phyloP scores from a whole-genome alignment of 2,797 vertebrate species.

The Prionace glauca region DNA sequence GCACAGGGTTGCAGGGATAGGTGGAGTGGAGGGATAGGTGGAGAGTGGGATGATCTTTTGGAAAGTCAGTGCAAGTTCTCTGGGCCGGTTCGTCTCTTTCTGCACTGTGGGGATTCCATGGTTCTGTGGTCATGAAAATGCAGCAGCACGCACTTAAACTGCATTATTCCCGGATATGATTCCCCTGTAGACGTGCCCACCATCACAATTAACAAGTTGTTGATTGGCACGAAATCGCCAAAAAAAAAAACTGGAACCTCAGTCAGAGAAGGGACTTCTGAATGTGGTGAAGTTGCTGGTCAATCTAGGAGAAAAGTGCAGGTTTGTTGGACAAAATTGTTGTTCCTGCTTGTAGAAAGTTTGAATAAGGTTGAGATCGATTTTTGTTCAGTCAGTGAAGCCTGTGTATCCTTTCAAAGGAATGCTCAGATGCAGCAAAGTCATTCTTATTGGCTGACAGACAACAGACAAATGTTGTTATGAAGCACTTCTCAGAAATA shows the following conservation, averaged over 20 bases:
- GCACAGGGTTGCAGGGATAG: too few species aligned
- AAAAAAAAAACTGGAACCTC: background rate
- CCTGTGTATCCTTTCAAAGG: background rate
- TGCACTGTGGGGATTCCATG: too few species aligned
- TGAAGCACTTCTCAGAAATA: background rate
- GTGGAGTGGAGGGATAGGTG: too few species aligned
- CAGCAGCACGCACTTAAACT: background rate
- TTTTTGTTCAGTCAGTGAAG: background rate
- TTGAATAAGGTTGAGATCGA: background rate
- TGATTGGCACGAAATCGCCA: background rate
- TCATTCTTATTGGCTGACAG: background rate
- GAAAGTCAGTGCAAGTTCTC: too few species aligned
- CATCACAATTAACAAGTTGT: background rate
- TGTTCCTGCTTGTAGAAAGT: background rate
- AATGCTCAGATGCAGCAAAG: background rate
- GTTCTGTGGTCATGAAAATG: background rate
- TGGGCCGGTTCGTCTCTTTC: too few species aligned
- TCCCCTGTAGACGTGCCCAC: background rate
- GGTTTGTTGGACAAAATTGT: background rate
- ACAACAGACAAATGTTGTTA: background rate
- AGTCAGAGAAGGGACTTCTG: background rate
- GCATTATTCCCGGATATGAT: background rate
- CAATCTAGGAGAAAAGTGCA: background rate
- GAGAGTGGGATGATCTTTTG: too few species aligned
- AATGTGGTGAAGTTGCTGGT: background rate